Evolutionary conservation across 2,888 invertebrate genomes (phyloP).

Genomic region (Lycophotia porphyrea): DNA sequence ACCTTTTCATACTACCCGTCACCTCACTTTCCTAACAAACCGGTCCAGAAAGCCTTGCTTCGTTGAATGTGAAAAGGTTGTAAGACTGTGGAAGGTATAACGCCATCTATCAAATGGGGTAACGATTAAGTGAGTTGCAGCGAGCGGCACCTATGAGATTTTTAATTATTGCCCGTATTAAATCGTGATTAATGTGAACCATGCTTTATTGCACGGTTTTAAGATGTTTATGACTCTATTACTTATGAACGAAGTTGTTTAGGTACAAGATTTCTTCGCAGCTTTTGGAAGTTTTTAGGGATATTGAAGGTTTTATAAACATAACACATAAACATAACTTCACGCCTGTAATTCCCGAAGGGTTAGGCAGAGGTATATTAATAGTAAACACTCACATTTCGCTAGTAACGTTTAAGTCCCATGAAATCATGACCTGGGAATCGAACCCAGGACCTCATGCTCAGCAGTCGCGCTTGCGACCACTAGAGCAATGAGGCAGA

Average conservation of each 20-base stretch:
- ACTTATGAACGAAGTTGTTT: conserved; percentile 51
- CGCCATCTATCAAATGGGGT: conserved; percentile 86
- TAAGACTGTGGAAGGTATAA: conserved; percentile 71
- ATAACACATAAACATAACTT: no score
- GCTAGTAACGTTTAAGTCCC: no score
- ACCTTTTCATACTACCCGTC: conserved; percentile 75
- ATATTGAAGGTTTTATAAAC: neutral
- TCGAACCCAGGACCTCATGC: no score
- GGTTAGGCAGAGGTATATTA: no score
- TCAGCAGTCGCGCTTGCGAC: no score
- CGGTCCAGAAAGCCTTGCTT: conserved; percentile 12
- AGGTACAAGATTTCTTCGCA: conserved; percentile 6
- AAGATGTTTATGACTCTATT: conserved; percentile 66
- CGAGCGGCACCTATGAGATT: conserved; percentile 84
- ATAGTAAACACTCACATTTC: no score
- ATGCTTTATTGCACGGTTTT: conserved; percentile 73
- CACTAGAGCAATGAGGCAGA: no score
- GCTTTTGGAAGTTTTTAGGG: neutral
- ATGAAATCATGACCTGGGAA: no score
- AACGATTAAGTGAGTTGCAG: conserved; percentile 86
- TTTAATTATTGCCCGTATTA: conserved; percentile 87
- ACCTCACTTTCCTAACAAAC: conserved; percentile 17
- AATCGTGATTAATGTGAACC: conserved; percentile 81
- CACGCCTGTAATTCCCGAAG: no score
- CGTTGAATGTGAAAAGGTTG: conserved; percentile 77